phyloP scores from a whole-genome alignment of 2,113 vertebrate species.

The Myrmecobius fasciatus region DNA sequence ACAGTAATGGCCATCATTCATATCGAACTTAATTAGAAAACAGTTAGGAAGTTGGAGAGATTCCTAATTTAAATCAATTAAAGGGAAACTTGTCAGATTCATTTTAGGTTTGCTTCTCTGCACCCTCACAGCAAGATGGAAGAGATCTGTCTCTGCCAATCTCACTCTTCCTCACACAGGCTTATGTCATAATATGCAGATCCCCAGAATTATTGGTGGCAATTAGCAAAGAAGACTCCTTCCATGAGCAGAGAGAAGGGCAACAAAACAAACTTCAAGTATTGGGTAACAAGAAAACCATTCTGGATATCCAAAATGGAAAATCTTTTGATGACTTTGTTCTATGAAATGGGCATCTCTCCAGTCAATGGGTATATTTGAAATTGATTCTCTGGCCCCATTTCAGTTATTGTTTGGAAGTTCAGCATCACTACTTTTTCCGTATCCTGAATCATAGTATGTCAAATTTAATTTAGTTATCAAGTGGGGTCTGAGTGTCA shows the following conservation, averaged over 20 bases:
- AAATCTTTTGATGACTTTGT: conserved; percentile 41
- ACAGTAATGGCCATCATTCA: conserved; percentile 48
- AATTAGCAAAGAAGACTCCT: conserved; percentile 66
- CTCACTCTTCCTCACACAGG: conserved; percentile 52
- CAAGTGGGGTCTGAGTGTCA: conserved; percentile 65
- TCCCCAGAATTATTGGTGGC: conserved; percentile 24
- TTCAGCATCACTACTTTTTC: conserved; percentile 25
- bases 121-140: conserved; percentile 31
- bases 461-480: conserved; percentile 69
- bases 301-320: conserved; percentile 38
- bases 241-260: conserved; percentile 35
- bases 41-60: conserved; percentile 70
- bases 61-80: conserved; percentile 80
- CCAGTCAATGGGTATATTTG: background rate
- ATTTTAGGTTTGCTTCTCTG: conserved; percentile 69
- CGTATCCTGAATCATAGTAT: conserved; percentile 57
- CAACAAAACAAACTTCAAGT: background rate
- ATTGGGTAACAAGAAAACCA: conserved; percentile 26
- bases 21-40: conserved; percentile 74
- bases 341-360: conserved; percentile 37
- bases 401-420: background rate
- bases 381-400: background rate
- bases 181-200: conserved; percentile 42
- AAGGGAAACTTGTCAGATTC: conserved; percentile 72
- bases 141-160: conserved; percentile 66